A percentile compares a stretch with the other conserved stretches of the same genome.
Evolutionary conservation across 2,113 vertebrate genomes (phyloP).

Genomic region (Lepidothrix coronata): DNA sequence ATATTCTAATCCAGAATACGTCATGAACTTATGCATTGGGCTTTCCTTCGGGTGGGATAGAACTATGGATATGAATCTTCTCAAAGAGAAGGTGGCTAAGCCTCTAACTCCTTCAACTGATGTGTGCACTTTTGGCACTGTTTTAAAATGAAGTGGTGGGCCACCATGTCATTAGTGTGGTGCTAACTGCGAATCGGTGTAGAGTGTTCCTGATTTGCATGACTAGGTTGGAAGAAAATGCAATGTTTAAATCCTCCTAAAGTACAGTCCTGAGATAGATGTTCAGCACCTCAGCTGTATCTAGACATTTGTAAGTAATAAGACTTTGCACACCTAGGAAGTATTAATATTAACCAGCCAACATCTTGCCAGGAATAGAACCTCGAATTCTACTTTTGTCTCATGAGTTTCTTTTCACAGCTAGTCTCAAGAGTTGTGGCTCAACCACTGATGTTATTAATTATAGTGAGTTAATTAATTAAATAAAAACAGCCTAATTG

Average conservation of each 20-base stretch:
- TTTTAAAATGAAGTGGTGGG: background rate
- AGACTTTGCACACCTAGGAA: background rate
- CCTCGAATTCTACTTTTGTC: background rate
- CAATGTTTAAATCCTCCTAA: background rate
- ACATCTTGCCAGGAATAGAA: background rate
- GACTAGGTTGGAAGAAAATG: background rate
- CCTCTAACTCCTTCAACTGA: background rate
- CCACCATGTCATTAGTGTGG: background rate
- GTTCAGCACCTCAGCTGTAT: background rate
- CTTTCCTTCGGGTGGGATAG: background rate
- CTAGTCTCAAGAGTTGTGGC: background rate
- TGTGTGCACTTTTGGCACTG: background rate
- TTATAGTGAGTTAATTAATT: background rate
- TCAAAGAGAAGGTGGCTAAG: background rate
- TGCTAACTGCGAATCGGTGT: background rate
- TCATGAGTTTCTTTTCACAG: background rate
- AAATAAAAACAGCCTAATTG: background rate
- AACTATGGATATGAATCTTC: background rate
- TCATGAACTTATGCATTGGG: accelerated
- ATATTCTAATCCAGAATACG: background rate
- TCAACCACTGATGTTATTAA: background rate
- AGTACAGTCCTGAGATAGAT: background rate
- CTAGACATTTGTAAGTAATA: background rate
- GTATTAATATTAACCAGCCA: background rate
- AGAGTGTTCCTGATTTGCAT: background rate